phyloP scores from a whole-genome alignment of 1,140 invertebrate genomes.

The Sitophilus oryzae region DNA sequence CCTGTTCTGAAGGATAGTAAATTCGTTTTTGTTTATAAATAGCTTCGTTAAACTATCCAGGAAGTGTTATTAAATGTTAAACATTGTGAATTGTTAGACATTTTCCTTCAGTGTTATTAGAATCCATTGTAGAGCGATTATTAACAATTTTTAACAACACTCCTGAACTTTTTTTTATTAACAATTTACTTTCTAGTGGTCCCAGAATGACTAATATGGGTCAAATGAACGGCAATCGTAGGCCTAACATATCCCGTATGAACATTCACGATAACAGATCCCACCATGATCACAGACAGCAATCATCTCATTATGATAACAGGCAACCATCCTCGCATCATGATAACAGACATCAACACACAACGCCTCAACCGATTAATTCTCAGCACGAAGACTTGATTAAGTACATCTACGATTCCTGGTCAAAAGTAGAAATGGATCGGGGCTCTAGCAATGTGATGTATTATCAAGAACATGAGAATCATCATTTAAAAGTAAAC shows the following conservation, averaged over 20 bases:
- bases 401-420: constrained; percentile 41
- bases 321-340: constrained; percentile 9
- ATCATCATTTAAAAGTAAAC: constrained; percentile 45
- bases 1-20: no score
- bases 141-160: no score
- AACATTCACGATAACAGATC: constrained; percentile 15
- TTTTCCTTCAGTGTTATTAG: background rate
- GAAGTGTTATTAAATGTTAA: background rate
- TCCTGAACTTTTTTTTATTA: background rate
- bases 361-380: constrained; percentile 21
- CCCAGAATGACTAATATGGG: constrained; percentile 21
- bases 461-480: constrained; percentile 41
- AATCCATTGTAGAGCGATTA: background rate
- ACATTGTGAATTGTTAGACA: background rate
- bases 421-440: constrained; percentile 41
- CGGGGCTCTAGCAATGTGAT: constrained; percentile 30
- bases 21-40: background rate
- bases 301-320: constrained; percentile 10
- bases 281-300: constrained; percentile 19
- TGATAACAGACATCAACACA: constrained; percentile 9
- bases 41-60: no score
- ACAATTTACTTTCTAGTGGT: constrained; percentile 4
- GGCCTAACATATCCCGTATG: constrained; percentile 12
- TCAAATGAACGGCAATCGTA: constrained; percentile 20
- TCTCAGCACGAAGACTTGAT: constrained; percentile 43